These are phyloP conservation scores for Drosophila antonietae DNA, from an alignment of 2,888 invertebrate genomes.

Conservation along the genomic window DNA sequence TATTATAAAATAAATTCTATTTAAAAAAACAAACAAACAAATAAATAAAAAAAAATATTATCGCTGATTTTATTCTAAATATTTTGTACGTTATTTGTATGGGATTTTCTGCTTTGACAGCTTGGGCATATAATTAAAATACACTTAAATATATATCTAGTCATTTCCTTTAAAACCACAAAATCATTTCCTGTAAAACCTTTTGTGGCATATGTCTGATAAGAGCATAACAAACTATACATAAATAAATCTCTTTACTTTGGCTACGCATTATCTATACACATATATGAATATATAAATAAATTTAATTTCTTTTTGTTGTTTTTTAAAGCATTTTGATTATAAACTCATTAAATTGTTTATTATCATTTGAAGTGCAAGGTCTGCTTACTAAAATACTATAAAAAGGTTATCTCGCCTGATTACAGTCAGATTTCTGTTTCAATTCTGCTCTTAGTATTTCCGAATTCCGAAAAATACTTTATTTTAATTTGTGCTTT, in stretches of 20 bases:
- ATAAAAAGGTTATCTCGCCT: conserved; percentile 30
- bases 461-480: background rate
- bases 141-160: background rate
- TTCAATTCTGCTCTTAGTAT: background rate
- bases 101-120: background rate
- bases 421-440: background rate
- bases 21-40: too few relatives aligned
- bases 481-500: background rate
- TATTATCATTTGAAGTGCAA: conserved; percentile 43
- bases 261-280: background rate
- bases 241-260: background rate
- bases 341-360: conserved; percentile 7
- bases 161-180: conserved; percentile 6
- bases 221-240: background rate
- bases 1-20: background rate
- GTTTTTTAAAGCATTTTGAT: conserved; percentile 13
- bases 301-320: background rate
- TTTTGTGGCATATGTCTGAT: background rate
- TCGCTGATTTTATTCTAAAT: background rate
- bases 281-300: background rate
- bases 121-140: background rate
- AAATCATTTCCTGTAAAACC: conserved; percentile 1
- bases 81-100: background rate
- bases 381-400: background rate
- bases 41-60: background rate